A percentile compares a stretch with the other conserved stretches of the same genome.
phyloP scores from a whole-genome alignment of 2,888 invertebrate species.

The Melinaea marsaeus region DNA sequence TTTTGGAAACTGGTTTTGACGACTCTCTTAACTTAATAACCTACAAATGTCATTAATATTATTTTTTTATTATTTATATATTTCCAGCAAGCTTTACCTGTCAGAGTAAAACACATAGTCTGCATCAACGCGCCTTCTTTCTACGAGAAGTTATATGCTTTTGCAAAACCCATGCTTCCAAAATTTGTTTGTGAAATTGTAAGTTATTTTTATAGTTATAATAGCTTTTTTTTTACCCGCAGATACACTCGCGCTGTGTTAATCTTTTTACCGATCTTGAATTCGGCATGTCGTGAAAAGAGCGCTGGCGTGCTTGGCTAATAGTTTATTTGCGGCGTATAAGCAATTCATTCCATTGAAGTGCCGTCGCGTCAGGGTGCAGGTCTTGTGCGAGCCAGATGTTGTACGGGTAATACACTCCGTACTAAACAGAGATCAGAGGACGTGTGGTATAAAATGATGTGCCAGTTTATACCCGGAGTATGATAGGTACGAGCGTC shows the following conservation, averaged over 20 bases:
- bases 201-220: constrained; percentile 30
- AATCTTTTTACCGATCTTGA: too few relatives aligned
- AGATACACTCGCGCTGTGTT: not conserved
- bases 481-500: too few relatives aligned
- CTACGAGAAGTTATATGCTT: constrained; percentile 57
- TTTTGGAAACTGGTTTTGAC: not conserved
- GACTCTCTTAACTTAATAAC: not conserved
- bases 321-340: too few relatives aligned
- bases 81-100: constrained; percentile 61
- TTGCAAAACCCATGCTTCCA: constrained; percentile 59
- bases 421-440: too few relatives aligned
- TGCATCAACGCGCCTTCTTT: constrained; percentile 59
- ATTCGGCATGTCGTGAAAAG: too few relatives aligned
- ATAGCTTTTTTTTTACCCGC: constrained; percentile 2
- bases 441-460: too few relatives aligned
- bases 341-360: too few relatives aligned
- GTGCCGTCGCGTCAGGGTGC: too few relatives aligned
- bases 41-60: not conserved
- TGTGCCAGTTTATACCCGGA: too few relatives aligned
- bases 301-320: too few relatives aligned
- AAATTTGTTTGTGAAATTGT: constrained; percentile 55
- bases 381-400: too few relatives aligned
- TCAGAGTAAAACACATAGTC: constrained; percentile 57
- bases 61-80: not conserved
- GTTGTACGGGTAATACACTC: too few relatives aligned